Conservation (phyloP, 2,113 vertebrate genomes). For the Grammomys dolichurus region DNA sequence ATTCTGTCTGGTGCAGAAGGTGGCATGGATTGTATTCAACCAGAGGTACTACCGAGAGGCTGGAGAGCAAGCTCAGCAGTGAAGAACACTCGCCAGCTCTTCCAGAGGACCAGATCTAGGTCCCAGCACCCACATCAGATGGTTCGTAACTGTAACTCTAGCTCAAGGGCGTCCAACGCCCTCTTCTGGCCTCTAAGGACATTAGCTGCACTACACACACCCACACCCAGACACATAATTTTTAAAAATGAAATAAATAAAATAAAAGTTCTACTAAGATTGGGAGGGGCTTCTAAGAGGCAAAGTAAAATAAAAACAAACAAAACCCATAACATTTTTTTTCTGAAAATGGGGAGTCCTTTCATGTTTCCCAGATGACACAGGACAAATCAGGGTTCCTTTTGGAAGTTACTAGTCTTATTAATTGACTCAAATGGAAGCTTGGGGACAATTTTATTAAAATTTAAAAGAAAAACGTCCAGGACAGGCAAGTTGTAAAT, state of each 20-base stretch:
- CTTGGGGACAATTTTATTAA: neutral
- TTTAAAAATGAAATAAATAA: neutral
- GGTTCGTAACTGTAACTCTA: neutral
- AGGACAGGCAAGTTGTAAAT: neutral
- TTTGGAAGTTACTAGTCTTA: neutral
- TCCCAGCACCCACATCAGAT: neutral
- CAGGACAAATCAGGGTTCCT: neutral
- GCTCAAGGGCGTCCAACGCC: neutral
- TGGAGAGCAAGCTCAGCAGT: neutral
- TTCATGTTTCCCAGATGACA: neutral
- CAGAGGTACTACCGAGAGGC: neutral
- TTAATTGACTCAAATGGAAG: neutral
- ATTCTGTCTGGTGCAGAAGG: neutral
- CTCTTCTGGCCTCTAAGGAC: neutral
- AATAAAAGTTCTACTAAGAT: neutral
- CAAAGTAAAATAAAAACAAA: too few species aligned
- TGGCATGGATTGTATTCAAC: neutral
- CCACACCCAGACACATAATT: neutral
- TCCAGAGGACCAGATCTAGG: neutral
- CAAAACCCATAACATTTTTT: neutral
- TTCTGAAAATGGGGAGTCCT: neutral
- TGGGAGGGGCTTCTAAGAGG: neutral
- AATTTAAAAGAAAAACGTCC: neutral
- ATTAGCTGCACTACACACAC: neutral
- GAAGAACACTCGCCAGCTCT: neutral